phyloP scores from a whole-genome alignment of 1,140 invertebrate species.

The Harpegnathos saltator region DNA sequence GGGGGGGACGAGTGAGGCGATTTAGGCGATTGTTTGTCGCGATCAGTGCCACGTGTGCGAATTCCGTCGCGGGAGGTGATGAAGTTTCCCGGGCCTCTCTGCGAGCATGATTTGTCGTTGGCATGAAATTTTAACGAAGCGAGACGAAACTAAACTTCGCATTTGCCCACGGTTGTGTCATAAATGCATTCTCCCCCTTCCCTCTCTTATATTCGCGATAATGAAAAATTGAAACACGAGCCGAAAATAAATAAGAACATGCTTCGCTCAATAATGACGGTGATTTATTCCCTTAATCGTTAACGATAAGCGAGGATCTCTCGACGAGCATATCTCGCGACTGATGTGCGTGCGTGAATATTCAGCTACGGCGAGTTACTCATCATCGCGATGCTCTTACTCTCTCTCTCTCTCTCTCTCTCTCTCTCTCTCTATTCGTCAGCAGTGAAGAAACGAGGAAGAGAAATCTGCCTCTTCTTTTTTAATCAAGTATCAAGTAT shows the following conservation, averaged over 20 bases:
- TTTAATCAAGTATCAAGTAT: constrained; percentile 18
- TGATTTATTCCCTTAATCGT: constrained; percentile 6
- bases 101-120: background rate
- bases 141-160: background rate
- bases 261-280: background rate
- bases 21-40: constrained; percentile 1
- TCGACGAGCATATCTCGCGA: background rate
- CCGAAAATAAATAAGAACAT: constrained; percentile 18
- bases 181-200: background rate
- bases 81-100: constrained; percentile 7
- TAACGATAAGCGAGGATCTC: constrained; percentile 5
- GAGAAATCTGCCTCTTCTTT: constrained; percentile 20
- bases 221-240: background rate
- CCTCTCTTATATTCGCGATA: background rate
- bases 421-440: constrained; percentile 2
- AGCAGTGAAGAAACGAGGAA: constrained; percentile 3
- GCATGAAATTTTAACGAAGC: constrained; percentile 11
- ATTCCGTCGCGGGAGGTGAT: background rate
- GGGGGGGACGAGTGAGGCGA: background rate
- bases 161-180: background rate
- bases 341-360: constrained; percentile 28
- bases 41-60: background rate
- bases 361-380: constrained; percentile 36
- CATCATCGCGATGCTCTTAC: constrained; percentile 35
- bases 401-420: too few species aligned